Evolutionary conservation across 1,140 invertebrate species (phyloP).

Genomic region (Trichonephila clavipes): DNA sequence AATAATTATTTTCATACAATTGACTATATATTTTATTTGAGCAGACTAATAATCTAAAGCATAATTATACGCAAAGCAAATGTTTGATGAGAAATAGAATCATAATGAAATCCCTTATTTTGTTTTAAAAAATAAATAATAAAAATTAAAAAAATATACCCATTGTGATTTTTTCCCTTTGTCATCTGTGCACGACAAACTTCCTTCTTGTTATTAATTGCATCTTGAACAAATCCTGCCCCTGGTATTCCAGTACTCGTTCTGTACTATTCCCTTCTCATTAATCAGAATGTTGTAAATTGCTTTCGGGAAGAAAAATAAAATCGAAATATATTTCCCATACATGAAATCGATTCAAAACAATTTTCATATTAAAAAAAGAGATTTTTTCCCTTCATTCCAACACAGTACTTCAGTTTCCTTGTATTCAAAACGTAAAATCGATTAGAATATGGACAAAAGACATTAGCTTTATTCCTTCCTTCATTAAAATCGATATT

Average conservation of each 20-base stretch:
- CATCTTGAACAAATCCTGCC: neutral
- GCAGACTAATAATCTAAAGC: neutral
- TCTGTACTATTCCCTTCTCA: neutral
- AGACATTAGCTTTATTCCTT: constrained; percentile 14
- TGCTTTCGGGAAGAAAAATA: constrained; percentile 9
- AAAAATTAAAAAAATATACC: neutral
- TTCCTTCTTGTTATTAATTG: neutral
- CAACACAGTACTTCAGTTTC: neutral
- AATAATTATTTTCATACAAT: too few species aligned
- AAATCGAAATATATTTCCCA: neutral
- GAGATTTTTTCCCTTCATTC: neutral
- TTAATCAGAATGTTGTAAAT: constrained; percentile 14
- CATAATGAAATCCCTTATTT: neutral
- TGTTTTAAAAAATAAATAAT: neutral
- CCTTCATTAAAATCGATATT: constrained; percentile 46
- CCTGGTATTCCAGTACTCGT: neutral
- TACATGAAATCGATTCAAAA: constrained; percentile 27
- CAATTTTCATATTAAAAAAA: constrained; percentile 6
- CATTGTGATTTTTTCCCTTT: neutral
- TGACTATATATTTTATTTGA: too few species aligned
- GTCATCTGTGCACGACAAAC: neutral
- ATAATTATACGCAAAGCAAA: neutral
- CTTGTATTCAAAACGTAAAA: constrained; percentile 34
- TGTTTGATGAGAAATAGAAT: neutral
- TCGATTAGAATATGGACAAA: constrained; percentile 48